These are phyloP conservation scores for Aradus depressus DNA, from an alignment of 2,888 invertebrate species.

Conservation along the genomic window DNA sequence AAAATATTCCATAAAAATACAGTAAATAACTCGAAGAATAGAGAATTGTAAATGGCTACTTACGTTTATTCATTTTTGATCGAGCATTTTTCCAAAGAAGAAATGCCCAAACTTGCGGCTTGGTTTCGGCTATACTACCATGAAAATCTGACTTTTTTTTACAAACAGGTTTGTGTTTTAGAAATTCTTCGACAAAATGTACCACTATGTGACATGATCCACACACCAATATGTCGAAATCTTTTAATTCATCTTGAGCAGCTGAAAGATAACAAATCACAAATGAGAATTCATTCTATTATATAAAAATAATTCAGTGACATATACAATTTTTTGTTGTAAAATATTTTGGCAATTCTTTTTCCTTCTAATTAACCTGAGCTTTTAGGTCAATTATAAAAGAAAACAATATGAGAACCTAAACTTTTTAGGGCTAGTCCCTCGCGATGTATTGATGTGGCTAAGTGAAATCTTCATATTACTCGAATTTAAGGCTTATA, in stretches of 20 bases:
- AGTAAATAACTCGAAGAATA: background rate
- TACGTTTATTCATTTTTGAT: conserved; percentile 28
- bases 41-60: conserved; percentile 15
- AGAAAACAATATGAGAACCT: too few species aligned
- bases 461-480: too few species aligned
- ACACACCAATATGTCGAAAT: conserved; percentile 67
- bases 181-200: conserved; percentile 67
- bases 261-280: conserved; percentile 40
- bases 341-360: background rate
- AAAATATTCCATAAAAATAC: background rate
- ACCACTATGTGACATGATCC: conserved; percentile 72
- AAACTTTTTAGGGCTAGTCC: too few species aligned
- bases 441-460: too few species aligned
- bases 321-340: background rate
- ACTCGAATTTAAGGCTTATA: too few species aligned
- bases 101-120: conserved; percentile 78
- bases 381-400: background rate
- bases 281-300: background rate
- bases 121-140: conserved; percentile 50
- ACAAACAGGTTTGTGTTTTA: conserved; percentile 54
- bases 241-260: conserved; percentile 63
- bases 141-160: conserved; percentile 49
- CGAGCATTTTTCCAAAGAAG: conserved; percentile 56
- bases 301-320: background rate
- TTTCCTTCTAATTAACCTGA: background rate